Base-by-base conservation (phyloP, 2,113 vertebrate genomes). In the Dolichallabes microphthalmus region DNA sequence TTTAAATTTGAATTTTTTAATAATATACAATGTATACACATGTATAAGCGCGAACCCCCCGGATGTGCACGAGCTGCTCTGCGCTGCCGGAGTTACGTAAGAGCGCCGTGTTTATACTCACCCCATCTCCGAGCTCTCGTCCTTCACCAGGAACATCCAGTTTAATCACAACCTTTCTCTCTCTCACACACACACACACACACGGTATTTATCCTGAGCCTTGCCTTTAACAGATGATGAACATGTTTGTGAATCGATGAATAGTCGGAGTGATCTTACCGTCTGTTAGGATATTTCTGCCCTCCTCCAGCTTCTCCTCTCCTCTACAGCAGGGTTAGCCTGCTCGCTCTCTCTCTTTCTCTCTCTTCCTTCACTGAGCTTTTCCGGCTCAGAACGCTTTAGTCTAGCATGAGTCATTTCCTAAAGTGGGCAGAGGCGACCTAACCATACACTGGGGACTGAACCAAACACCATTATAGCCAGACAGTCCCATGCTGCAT, bases 81-180 rank as follows among this genome's bases (percentile, higher is more conserved):
- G 55, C 53, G 8, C 52, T 32, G 27, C 32, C 17, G 19, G 2
- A 8, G 52, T 94, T 91, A 92, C 80, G 89, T 92, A 93, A 94
- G 81, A 87, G 76, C 82, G 2, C 8, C 45, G 55, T 57, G 90
- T 25, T 60, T 22, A 80, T 19, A 85, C 93, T 94, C 94, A 95
- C 94, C 94, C 94, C 94, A 95, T 95, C 17, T 92, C 91, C 30
- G 69, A 55, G 88, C 85, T 80, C 85, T 77, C 80, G 91, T 86
- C 80, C 85, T 89, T 87, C 85, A 68, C 64, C 81, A 52, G 30
- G 7, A 39, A 79, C 55, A 79, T 35, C 30, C 20, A 39, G 27
- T 71, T 20, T 25, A 4, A 22, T 71, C 68, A 80, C 69, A 4
- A 76, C 76, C 79, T 64, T 2, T 35, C 32, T 35, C 32, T 35